These are phyloP conservation scores for Leptarthrus brevirostris DNA, from an alignment of 2,888 invertebrate species.

Conservation along the genomic window DNA sequence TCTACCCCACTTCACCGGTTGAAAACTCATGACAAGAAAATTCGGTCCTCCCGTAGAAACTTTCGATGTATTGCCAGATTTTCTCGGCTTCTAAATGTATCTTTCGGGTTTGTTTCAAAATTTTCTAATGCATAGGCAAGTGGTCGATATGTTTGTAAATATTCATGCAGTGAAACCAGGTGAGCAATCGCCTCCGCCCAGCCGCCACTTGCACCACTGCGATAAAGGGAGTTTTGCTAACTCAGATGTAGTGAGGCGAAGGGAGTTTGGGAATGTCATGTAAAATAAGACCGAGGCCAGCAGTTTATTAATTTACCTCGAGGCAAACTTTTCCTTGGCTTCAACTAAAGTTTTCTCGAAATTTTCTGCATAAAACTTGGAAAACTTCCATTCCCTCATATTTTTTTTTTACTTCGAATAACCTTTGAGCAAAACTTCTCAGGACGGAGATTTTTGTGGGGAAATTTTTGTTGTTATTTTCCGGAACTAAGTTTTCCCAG, in stretches of 20 bases:
- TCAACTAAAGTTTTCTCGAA: conserved; percentile 43
- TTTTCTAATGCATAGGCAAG: not conserved
- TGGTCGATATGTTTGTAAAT: not conserved
- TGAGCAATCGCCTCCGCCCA: not conserved
- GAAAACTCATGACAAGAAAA: not conserved
- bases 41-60: not conserved
- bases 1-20: not conserved
- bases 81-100: too few relatives aligned
- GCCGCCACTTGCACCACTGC: not conserved
- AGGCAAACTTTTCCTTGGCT: conserved; percentile 49
- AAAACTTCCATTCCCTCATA: conserved; percentile 7
- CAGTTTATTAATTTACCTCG: conserved; percentile 48
- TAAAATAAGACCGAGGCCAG: conserved; percentile 3
- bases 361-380: conserved; percentile 32
- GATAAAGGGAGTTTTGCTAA: not conserved
- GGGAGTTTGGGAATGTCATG: not conserved
- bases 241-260: not conserved
- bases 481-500: not conserved
- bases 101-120: not conserved
- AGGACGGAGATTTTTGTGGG: not conserved
- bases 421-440: not conserved
- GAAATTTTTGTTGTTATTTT: not conserved
- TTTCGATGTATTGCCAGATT: too few relatives aligned
- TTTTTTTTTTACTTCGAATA: not conserved
- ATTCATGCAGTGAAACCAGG: not conserved